Base-by-base conservation (phyloP, 2,797 vertebrate genomes). In the Diplodus sargus region DNA sequence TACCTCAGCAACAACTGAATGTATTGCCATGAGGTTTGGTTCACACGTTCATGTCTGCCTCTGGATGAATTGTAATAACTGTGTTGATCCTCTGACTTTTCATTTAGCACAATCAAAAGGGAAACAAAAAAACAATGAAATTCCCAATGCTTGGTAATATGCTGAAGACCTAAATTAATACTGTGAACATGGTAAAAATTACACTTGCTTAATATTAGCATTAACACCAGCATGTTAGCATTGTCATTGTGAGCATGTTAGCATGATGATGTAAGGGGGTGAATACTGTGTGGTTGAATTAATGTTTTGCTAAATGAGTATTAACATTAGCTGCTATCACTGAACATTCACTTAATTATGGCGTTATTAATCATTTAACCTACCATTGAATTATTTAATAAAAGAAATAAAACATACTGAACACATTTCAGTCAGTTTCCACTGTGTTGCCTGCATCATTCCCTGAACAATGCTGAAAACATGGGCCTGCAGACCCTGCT, bases 401-500 rank as follows among this genome's bases (percentile, higher is more conserved):
- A 57, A 30, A 63, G 0, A 34, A 45, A 70, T 3, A 16, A 60
- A 30, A 28, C 42, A 42, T 54, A 28, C 14, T 48, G 43, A 22
- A 60, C 25, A 34, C 48, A 34, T 53, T 16, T 4, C 18, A 47
- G 18, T 54, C 12, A 48, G 13, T 63, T 74, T 59, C 42, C 22
- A 42, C n/a, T 39, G 39, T 39, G 0, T 2, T 39, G 17, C 18
- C 48, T 70, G 34, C 22, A 30, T 22, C 45, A 6, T 23, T 39
- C 5, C 5, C 5, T 74, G 30, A 61, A 49, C 45, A 54, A 72
- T 13, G 5, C n/a, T 43, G 22, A 49, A 30, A 30, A 49, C 58
- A 53, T 22, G 52, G 43, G 16, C 42, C 56, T 72, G 13, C 13
- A 72, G 51, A 59, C 18, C n/a, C 3, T 69, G 42, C 48, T 78